Evolutionary conservation across 2,797 vertebrate genomes (phyloP), one percentile per base, ranked within the genome.

Genomic region (Euphonia xanthogaster): DNA sequence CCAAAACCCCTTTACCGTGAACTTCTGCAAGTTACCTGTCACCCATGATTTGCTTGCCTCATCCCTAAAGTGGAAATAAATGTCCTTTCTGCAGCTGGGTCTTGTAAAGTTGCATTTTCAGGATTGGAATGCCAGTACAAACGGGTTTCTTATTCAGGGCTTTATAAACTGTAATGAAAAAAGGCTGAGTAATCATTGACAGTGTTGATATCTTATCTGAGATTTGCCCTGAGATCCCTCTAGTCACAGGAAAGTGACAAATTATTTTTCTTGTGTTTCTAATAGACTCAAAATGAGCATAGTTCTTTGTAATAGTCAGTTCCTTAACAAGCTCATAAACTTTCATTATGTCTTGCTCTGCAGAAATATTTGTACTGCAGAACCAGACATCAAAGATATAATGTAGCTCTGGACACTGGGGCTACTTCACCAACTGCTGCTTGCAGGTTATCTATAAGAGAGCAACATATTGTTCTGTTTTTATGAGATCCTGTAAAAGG

Each of bases 101-200:
- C 83, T 94, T 86, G 82, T 89, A 86, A 94, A 93, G 84, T 67
- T n/a, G n/a, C 61, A 27, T 96, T 94, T 95, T 70, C 55, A 78
- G 86, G 70, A 80, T 9, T 80, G 88, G 86, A 96, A 93, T 7
- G 3, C 95, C 87, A 96, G 76, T 94, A 57, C 76, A 86, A 95
- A 94, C 10, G 2, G 22, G 68, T 87, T 94, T 93, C 91, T 89
- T 93, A 95, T 93, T 96, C 65, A 37, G 67, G 40, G 68, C 78
- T 94, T 94, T 93, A 88, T 86, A 95, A 96, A 92, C 77, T 37
- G 53, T 86, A 92, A 94, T 94, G 95, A 95, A 95, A 95, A 96
- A 95, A 93, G 92, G 80, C 88, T 94, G 91, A 94, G 87, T 95
- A 95, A 93, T 96, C 94, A 93, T 80, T 8, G 2, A 73, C 71